Base-by-base conservation (phyloP, 1,140 invertebrate genomes). In the Idris sp. region DNA sequence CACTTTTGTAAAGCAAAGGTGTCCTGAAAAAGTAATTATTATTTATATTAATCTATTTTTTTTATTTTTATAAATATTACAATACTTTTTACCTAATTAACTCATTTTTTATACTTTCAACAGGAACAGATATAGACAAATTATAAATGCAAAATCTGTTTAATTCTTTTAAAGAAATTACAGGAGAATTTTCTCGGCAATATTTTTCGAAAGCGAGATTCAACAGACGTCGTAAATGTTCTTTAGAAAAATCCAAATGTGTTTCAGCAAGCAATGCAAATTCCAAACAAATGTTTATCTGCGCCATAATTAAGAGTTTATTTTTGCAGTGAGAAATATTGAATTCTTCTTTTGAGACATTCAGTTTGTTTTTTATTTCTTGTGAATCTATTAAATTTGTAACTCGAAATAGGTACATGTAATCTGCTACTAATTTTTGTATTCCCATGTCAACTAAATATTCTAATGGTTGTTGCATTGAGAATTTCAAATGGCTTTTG, bases 251-350 rank as follows among this genome's bases (percentile, higher is more conserved):
- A 65, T 78, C 53, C 16, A 85, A 51, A 69, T 85, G 75, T 5
- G 51, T 35, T 58, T 86, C 81, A 4, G 81, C 64, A n/a, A 86
- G 58, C 26, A 84, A 33, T 16, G 80, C 74, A 51, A 84, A 84
- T 75, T 87, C 84, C 4, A 86, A 69, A 51, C 80, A 81, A 22
- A 86, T 56, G 16, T 85, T 83, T 26, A 86, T 78, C 71, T 82
- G 81, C 19, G 74, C 76, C 46, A 87, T 69, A 4, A 59, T 36
- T 25, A 80, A 16, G 7, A 87, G 62, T 28, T 58, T 73, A 10
- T 75, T 79, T 79, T 75, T 79, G 53, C 81, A 84, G n/a, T 65
- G 68, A 9, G 78, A 51, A n/a, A 79, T 33, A 11, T 40, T 48
- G 19, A 83, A 84, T 15, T 77, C 54, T 44, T 59, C 75, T 9